A percentile compares a stretch with the other conserved stretches of the same genome.
Evolutionary conservation across 2,888 invertebrate genomes (phyloP).

Genomic region (Dexiosoma caninum): DNA sequence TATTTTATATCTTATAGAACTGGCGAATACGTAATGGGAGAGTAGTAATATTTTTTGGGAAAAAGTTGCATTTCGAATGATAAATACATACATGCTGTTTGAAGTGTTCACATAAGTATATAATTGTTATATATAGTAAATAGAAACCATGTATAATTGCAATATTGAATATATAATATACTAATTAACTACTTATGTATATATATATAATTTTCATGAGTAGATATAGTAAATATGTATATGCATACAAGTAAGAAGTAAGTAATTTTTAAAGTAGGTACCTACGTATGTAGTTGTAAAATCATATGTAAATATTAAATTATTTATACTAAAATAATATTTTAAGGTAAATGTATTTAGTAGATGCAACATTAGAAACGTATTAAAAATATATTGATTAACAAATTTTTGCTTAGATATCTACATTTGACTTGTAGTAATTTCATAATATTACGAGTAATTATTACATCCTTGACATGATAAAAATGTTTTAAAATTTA

Average conservation of each 20-base stretch:
- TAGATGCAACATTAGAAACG: background rate
- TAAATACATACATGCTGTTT: too few species aligned
- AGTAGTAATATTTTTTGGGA: too few species aligned
- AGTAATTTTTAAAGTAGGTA: background rate
- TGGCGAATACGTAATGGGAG: too few species aligned
- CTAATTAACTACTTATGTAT: background rate
- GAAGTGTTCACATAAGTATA: too few species aligned
- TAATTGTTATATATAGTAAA: too few species aligned
- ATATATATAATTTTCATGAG: background rate
- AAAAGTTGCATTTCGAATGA: too few species aligned
- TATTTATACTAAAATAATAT: background rate
- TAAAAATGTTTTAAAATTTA: background rate
- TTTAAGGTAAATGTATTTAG: background rate
- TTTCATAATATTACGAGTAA: background rate
- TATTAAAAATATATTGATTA: background rate
- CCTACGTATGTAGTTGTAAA: background rate
- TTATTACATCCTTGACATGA: background rate
- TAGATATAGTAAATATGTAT: background rate
- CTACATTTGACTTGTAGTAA: background rate
- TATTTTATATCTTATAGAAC: too few species aligned
- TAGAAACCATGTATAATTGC: background rate
- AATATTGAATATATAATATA: background rate
- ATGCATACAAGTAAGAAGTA: background rate
- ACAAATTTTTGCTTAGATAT: constrained; percentile 46
- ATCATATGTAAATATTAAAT: background rate